These are phyloP conservation scores for Parnassius glacialis DNA, from an alignment of 2,888 invertebrate genomes.

Conservation along the genomic window DNA sequence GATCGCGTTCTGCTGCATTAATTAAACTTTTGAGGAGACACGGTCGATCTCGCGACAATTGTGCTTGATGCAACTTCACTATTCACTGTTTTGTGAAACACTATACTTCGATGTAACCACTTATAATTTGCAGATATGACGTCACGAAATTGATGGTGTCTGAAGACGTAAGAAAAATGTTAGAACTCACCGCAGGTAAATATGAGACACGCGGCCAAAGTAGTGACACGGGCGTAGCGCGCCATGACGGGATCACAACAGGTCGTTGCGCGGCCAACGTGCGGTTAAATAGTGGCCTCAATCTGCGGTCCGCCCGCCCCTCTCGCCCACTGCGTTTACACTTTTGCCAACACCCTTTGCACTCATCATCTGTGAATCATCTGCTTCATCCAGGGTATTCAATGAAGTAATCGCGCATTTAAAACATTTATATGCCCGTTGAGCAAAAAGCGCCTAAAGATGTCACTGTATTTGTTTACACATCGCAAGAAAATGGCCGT, in stretches of 20 bases:
- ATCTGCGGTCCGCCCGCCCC: conserved; percentile 78
- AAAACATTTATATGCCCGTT: conserved; percentile 9
- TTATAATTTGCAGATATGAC: conserved; percentile 54
- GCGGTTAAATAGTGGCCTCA: conserved; percentile 81
- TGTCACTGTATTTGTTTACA: neutral
- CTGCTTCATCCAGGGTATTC: conserved; percentile 39
- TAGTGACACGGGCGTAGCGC: conserved; percentile 80
- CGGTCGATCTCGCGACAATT: conserved; percentile 66
- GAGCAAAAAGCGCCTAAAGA: conserved; percentile 12
- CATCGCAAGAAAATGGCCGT: neutral
- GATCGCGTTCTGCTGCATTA: conserved; percentile 60
- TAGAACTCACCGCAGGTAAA: conserved; percentile 81
- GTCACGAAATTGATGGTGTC: conserved; percentile 70
- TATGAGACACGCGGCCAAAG: conserved; percentile 79
- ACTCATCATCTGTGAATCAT: conserved; percentile 72
- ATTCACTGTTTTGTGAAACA: conserved; percentile 65
- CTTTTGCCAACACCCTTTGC: conserved; percentile 74
- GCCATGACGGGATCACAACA: conserved; percentile 82
- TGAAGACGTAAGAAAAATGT: conserved; percentile 74
- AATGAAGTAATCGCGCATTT: conserved; percentile 16
- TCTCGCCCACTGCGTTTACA: conserved; percentile 75
- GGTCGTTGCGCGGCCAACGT: conserved; percentile 78
- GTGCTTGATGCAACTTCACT: conserved; percentile 66
- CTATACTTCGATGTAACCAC: conserved; percentile 63
- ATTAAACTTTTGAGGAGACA: conserved; percentile 57